Percentiles rank a stretch among this genome's conserved stretches.
These are phyloP conservation scores for Scyliorhinus canicula DNA, from an alignment of 2,797 vertebrate species.

Conservation along the genomic window DNA sequence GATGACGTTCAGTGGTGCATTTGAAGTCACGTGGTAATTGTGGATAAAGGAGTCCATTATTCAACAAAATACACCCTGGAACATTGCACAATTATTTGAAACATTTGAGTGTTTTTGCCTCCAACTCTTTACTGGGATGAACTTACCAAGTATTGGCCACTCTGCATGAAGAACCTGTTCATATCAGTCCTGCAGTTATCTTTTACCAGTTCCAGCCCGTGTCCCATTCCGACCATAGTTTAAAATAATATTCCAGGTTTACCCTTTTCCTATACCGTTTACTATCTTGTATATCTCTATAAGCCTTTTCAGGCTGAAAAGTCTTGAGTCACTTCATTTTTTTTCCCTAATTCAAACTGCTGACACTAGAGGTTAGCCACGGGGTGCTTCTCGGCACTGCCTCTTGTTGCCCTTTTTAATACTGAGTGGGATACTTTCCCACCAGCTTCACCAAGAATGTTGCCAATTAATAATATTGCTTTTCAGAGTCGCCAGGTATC, in stretches of 20 bases:
- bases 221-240: background rate
- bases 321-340: background rate
- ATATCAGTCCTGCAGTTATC: background rate
- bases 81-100: background rate
- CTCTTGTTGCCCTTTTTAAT: no score
- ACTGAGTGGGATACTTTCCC: no score
- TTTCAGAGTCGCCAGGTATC: no score
- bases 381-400: background rate
- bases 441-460: no score
- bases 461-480: no score
- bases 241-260: background rate
- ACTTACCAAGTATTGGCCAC: background rate
- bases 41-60: background rate
- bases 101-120: background rate
- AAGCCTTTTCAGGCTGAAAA: background rate
- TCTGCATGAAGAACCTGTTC: background rate
- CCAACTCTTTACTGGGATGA: background rate
- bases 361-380: background rate
- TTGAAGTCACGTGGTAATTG: background rate
- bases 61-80: background rate
- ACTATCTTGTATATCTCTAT: background rate
- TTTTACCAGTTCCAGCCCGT: background rate
- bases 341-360: background rate
- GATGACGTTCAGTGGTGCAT: accelerated
- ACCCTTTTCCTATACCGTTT: background rate